Conservation (phyloP, 2,888 invertebrate species). For the Timema podura region DNA sequence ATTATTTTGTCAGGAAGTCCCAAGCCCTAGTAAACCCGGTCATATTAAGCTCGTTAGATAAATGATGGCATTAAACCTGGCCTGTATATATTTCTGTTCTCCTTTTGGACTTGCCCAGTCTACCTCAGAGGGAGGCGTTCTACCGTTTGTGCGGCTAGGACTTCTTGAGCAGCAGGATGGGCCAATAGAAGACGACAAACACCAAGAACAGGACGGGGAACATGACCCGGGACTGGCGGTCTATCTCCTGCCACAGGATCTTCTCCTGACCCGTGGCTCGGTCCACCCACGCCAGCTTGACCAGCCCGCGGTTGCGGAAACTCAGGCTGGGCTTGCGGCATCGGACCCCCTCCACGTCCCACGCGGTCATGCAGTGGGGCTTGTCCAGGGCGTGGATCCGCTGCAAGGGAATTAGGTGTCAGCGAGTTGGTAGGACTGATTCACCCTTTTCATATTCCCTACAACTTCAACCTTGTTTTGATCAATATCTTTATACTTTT, state of each 20-base stretch:
- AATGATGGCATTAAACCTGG: too few species aligned
- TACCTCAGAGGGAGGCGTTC: too few species aligned
- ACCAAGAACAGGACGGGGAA: constrained; percentile 76
- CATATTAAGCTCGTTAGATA: too few species aligned
- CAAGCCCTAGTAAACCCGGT: too few species aligned
- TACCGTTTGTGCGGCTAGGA: neutral
- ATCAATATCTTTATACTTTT: too few species aligned
- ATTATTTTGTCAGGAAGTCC: too few species aligned
- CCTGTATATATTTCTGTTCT: too few species aligned
- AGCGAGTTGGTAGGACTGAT: neutral
- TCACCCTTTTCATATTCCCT: constrained; percentile 6
- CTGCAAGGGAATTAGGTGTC: constrained; percentile 43
- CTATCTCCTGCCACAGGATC: constrained; percentile 75
- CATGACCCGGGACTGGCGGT: constrained; percentile 68
- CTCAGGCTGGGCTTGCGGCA: constrained; percentile 25
- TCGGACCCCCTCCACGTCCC: constrained; percentile 46
- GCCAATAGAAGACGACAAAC: constrained; percentile 75
- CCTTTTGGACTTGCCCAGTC: too few species aligned
- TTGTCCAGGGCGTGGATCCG: constrained; percentile 62
- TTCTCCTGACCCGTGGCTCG: constrained; percentile 52
- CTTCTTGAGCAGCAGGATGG: constrained; percentile 64
- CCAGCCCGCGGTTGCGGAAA: constrained; percentile 39
- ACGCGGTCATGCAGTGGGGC: constrained; percentile 51
- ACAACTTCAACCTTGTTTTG: too few species aligned
- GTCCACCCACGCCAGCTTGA: constrained; percentile 44